Evolutionary conservation across 64 coral and sea anemone genomes (phyloP), one percentile per base, ranked within the genome.

Genomic region (Cladopsammia gracilis): DNA sequence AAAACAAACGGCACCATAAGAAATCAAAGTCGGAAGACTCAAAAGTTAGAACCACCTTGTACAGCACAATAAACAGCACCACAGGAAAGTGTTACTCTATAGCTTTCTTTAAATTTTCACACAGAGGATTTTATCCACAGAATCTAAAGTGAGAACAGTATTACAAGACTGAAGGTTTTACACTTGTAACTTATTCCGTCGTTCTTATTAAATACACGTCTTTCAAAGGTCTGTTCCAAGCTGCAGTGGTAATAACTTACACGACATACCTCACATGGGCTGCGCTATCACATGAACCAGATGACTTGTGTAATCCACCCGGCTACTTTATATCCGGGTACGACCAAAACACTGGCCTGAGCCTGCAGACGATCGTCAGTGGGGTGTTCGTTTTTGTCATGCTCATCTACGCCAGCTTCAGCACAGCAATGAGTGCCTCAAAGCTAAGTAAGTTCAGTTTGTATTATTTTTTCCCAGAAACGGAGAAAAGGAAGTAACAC

Each of bases 361-460:
- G 89, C 45, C 42, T 91, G 51, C 94, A 95, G 89, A 82, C 79
- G 26, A 87, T 91, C 48, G 48, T 95, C 62, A 87, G 71, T 69
- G 56, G 82, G 78, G 59, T 95, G 22, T 77, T 92, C 16, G 46
- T 77, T 11, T 95, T 95, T 87, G 65, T 85, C 82, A 87, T 87
- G 89, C 94, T 95, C 23, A 76, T 95, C 71, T 95, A 92, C 64
- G 94, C 89, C 13, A 91, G 94, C 71, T 74, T 87, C 18, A 77
- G 85, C 10, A 52, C 94, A 23, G 72, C 73, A 14, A 75, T 66
- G 61, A 81, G 58, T 45, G 71, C 81, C 47, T 95, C 82, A 81
- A 87, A 70, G 23, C 67, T 87, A 71, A 83, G 57, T 62, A 88
- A 83, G 25, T 65, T 75, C 3, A 4, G 19, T 23, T 77, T 45